phyloP scores from a whole-genome alignment of 2,888 invertebrate genomes.

The Autographa gamma region DNA sequence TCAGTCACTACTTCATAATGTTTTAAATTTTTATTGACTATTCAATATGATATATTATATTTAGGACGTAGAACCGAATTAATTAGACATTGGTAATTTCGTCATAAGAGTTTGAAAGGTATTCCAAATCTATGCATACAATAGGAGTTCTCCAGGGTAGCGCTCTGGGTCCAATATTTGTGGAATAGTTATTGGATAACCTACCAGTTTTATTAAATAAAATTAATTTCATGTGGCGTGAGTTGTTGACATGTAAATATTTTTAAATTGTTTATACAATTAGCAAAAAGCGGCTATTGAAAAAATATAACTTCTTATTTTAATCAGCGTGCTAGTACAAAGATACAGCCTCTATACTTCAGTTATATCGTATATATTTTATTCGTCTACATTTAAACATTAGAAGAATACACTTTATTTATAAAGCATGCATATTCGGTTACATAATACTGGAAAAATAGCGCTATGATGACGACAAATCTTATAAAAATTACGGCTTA shows the following conservation, averaged over 20 bases:
- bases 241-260: background rate
- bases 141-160: conserved; percentile 17
- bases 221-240: background rate
- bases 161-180: background rate
- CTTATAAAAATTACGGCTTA: conserved; percentile 47
- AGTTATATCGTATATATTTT: conserved; percentile 6
- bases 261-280: background rate
- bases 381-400: conserved; percentile 1
- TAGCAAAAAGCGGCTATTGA: background rate
- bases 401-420: background rate
- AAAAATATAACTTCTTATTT: background rate
- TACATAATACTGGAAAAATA: conserved; percentile 32
- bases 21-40: background rate
- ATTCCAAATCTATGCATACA: background rate
- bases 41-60: background rate
- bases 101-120: background rate
- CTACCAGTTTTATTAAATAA: background rate
- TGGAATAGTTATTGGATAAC: background rate
- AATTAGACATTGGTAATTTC: background rate
- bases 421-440: background rate
- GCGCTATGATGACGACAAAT: conserved; percentile 14
- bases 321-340: conserved; percentile 4
- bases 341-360: conserved; percentile 2
- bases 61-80: background rate
- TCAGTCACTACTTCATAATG: background rate